phyloP scores from a whole-genome alignment of 2,113 vertebrate species.

The Campylomormyrus tamandua region DNA sequence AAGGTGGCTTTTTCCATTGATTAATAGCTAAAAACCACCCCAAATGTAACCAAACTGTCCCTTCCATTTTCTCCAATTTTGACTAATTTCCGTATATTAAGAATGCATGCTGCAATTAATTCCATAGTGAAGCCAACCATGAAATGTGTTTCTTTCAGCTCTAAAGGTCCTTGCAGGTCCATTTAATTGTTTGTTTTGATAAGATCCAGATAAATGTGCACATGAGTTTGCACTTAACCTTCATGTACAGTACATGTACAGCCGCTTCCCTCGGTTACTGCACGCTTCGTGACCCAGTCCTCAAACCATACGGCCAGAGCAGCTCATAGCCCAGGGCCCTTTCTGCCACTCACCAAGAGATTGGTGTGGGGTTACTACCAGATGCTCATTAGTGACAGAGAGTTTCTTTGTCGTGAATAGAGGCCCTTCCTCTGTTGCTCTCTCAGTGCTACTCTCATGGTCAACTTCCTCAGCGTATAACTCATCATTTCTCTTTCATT shows the following conservation, averaged over 20 bases:
- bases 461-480: slow-evolving; percentile 5
- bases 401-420: slow-evolving; percentile 49
- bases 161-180: background rate
- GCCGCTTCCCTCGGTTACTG: background rate
- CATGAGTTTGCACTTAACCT: slow-evolving; percentile 7
- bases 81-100: background rate
- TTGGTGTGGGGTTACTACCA: slow-evolving; percentile 31
- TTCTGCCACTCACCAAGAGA: slow-evolving; percentile 31
- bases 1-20: background rate
- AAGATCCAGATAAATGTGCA: background rate
- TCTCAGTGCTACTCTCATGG: background rate
- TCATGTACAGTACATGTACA: background rate
- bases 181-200: background rate
- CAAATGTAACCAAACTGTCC: background rate
- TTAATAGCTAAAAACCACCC: background rate
- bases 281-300: background rate
- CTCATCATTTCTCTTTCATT: slow-evolving; percentile 11
- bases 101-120: background rate
- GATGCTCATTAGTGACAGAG: slow-evolving; percentile 50
- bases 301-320: background rate
- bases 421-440: slow-evolving; percentile 30
- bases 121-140: background rate
- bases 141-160: background rate
- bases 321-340: slow-evolving; percentile 10
- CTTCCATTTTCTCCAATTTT: background rate